Evolutionary conservation across 2,888 invertebrate genomes (phyloP), one percentile per base, ranked within the genome.

Genomic region (Drosophila setosimentum): DNA sequence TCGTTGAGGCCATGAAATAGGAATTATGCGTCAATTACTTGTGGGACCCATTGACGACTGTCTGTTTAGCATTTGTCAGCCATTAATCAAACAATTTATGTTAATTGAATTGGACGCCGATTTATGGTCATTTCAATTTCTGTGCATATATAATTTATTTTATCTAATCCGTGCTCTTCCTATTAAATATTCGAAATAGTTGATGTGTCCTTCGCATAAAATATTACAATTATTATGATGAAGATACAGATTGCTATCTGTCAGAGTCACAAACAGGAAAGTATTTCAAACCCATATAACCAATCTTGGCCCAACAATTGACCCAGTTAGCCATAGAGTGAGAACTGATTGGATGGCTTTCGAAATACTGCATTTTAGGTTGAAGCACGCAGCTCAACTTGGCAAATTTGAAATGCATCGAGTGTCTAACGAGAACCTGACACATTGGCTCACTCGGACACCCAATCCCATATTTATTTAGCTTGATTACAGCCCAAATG

Each of bases 31-130:
- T 65, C 87, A 83, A 87, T 87, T 90, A 88, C 68, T 85, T 73
- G 68, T 40, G 68, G 73, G 54, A 60, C 67, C 51, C 53, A 45
- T 24, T 45, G 32, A 27, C 27, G 42, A 37, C 68, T 77, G 75
- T 73, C 78, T 77, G 73, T 69, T 87, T 80, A 73, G 78, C 91
- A 81, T 87, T 71, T 82, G 76, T 73, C 78, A 73, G 75, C 70
- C 91, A 87, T 87, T 82, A 85, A 87, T 91, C 91, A 91, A 78
- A 66, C 71, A 78, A 90, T 87, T 89, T 85, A 91, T 88, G 83
- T 77, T 88, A 87, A 87, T 91, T 87, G 91, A 91, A 82, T 90
- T 71, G 78, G 88, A 82, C 74, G 83, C 63, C 88, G 73, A 90
- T 90, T 87, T 89, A 91, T 85, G 78, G 73, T 63, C 59, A 71